Evolutionary conservation across 2,113 vertebrate genomes (phyloP).

Genomic region (Ursus arctos): DNA sequence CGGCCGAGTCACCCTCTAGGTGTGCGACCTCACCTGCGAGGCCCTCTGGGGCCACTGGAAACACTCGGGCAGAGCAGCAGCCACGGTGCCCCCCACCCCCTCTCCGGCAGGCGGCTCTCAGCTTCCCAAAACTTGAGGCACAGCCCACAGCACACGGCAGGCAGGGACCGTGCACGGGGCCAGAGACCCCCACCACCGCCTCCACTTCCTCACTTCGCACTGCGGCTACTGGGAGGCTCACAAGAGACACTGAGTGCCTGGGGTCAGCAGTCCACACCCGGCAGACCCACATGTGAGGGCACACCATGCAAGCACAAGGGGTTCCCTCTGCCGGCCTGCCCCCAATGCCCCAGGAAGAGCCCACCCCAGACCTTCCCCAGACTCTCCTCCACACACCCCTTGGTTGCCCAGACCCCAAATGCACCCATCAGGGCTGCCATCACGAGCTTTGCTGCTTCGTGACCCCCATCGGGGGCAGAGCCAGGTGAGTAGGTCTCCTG

Average conservation of each 20-base stretch:
- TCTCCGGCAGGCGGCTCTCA: not conserved
- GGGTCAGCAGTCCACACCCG: too few relatives aligned
- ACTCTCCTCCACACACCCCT: not conserved
- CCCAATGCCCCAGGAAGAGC: not conserved
- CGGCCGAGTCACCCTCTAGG: not conserved
- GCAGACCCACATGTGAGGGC: not conserved
- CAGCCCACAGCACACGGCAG: not conserved
- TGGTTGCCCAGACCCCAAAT: not conserved
- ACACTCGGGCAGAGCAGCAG: too few relatives aligned
- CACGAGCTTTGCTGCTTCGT: fast-evolving
- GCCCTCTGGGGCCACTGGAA: too few relatives aligned
- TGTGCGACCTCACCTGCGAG: not conserved
- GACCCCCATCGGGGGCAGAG: not conserved
- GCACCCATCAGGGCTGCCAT: not conserved
- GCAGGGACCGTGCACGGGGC: not conserved
- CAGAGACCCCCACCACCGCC: too few relatives aligned
- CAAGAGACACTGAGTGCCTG: not conserved
- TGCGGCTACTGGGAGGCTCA: not conserved
- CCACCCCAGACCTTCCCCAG: not conserved
- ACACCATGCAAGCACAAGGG: not conserved
- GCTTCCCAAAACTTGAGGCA: not conserved
- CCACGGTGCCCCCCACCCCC: too few relatives aligned
- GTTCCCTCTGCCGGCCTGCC: not conserved
- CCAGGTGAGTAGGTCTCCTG: not conserved
- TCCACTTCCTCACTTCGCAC: not conserved